Base-by-base conservation (phyloP, 2,888 invertebrate species). In the Athalia cordata region DNA sequence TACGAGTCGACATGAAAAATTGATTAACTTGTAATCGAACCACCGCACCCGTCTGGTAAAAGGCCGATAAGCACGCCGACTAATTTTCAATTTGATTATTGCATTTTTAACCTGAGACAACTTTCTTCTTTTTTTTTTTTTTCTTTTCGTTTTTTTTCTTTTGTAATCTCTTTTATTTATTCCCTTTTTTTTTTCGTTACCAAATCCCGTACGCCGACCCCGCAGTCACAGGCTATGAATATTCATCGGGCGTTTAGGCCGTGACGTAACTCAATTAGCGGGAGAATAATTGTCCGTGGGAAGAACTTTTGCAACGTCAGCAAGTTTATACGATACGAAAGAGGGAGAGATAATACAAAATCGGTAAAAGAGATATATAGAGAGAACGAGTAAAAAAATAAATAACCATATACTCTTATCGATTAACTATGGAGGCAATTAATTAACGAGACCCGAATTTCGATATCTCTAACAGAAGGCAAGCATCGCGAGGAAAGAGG, bases 161-260 rank as follows among this genome's bases (percentile, higher is more conserved):
- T 29, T 29, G 29, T 52, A 50, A 11, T 9, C 29, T 15, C 9
- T 29, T 29, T 49, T 52, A 29, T 11, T 43, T 52, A 29, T 52
- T 29, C 43, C 9, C 11, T 50, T 15, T 15, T 15, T 15, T 49
- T 52, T 52, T 11, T 43, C 43, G 15, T 52, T 29, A 29, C 9
- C 11, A 29, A 52, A 68, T 68, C 15, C 47, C 49, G 49, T n/a
- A 66, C 49, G 49, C 66, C 66, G 11, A n/a, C 13, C 9, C 55
- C 52, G 11, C 9, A 61, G 72, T 72, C 74, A 57, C 65, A 67
- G 77, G 77, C 83, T 84, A 87, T 88, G 86, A 87, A 87, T 88
- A 88, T 88, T 88, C 86, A 88, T 86, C 81, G 81, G 77, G 84
- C 84, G 85, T 86, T 87, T 86, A 85, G 86, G 84, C 84, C 82